Evolutionary conservation across 2,888 invertebrate species (phyloP).

Genomic region (Cloeon dipterum): DNA sequence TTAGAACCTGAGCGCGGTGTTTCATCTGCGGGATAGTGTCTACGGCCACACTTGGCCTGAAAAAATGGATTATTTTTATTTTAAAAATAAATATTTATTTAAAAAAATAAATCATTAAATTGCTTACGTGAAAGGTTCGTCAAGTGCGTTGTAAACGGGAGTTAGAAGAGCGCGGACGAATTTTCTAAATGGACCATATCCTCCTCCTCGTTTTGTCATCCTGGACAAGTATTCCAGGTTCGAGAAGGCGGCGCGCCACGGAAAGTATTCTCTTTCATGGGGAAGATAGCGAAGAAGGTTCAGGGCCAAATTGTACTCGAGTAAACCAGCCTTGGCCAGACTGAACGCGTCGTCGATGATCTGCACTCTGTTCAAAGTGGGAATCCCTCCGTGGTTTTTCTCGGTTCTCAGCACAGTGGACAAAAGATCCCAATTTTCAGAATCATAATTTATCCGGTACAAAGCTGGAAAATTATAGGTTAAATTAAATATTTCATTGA

Average conservation of each 20-base stretch:
- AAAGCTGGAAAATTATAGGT: too few relatives aligned
- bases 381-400: slow-evolving; percentile 22
- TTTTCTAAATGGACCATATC: slow-evolving; percentile 39
- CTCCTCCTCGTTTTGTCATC: slow-evolving; percentile 49
- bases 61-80: too few relatives aligned
- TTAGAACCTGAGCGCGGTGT: slow-evolving; percentile 33
- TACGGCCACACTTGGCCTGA: too few relatives aligned
- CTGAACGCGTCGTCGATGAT: slow-evolving; percentile 71
- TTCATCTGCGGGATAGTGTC: slow-evolving; percentile 23
- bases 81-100: too few relatives aligned
- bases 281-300: slow-evolving; percentile 56
- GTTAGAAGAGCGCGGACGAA: slow-evolving; percentile 37
- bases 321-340: slow-evolving; percentile 43
- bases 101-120: too few relatives aligned
- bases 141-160: slow-evolving; percentile 29
- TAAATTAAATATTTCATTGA: background rate
- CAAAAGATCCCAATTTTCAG: slow-evolving; percentile 41
- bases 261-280: slow-evolving; percentile 59
- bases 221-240: slow-evolving; percentile 53
- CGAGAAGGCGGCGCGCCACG: slow-evolving; percentile 64
- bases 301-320: slow-evolving; percentile 48
- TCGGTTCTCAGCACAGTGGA: slow-evolving; percentile 19
- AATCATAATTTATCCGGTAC: slow-evolving; percentile 51
- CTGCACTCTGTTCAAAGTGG: slow-evolving; percentile 63
- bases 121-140: slow-evolving; percentile 15